These are phyloP conservation scores for Heterohyrax brucei DNA, from an alignment of 2,797 vertebrate genomes.

Conservation along the genomic window DNA sequence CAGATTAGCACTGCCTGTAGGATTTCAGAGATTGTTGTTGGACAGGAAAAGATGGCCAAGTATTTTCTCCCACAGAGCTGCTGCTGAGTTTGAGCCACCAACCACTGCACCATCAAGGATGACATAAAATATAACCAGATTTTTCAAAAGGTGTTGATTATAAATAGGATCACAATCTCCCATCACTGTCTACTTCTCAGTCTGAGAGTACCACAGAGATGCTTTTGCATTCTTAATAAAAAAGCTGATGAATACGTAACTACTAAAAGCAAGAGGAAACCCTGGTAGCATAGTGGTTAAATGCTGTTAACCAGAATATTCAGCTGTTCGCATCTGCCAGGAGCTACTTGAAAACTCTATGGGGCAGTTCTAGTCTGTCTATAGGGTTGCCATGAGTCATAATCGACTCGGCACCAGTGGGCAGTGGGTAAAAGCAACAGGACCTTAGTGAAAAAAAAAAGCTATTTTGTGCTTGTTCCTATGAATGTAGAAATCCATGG, in stretches of 20 bases:
- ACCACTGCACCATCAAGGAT: neutral
- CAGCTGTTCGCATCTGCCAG: too few relatives aligned
- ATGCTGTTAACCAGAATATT: too few relatives aligned
- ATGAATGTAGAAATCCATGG: neutral
- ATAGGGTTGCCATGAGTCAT: too few relatives aligned
- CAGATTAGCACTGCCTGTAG: neutral
- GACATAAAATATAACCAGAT: neutral
- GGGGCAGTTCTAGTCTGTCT: too few relatives aligned
- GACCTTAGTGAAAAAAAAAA: neutral
- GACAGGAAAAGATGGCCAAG: neutral
- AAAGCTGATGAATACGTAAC: neutral
- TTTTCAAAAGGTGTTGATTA: neutral
- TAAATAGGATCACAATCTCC: neutral
- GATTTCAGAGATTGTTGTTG: neutral
- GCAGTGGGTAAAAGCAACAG: neutral
- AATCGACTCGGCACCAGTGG: too few relatives aligned
- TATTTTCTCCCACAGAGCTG: neutral
- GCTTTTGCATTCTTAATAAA: slow-evolving; percentile 9
- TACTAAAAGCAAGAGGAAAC: neutral
- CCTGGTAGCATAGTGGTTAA: too few relatives aligned
- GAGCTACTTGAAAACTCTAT: too few relatives aligned
- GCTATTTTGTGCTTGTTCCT: neutral
- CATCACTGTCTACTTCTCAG: slow-evolving; percentile 30
- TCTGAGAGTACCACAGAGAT: neutral
- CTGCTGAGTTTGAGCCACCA: neutral